These are phyloP conservation scores for Schrankia costaestrigalis DNA, from an alignment of 2,888 invertebrate genomes.

Conservation along the genomic window DNA sequence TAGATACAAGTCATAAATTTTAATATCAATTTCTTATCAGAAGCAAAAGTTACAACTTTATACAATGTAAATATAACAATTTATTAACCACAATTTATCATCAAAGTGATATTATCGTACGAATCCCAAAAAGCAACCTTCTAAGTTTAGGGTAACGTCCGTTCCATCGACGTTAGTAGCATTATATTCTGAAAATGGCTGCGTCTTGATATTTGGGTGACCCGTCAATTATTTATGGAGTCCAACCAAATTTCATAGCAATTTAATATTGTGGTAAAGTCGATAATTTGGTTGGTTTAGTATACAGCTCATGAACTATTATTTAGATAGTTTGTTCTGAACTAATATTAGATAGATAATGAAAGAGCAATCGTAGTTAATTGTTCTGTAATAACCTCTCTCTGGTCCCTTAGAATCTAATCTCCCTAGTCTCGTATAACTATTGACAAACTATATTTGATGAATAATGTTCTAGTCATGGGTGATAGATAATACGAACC, in stretches of 20 bases:
- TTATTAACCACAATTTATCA: too few species aligned
- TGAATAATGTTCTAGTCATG: too few species aligned
- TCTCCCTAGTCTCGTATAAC: not conserved
- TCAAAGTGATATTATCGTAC: not conserved
- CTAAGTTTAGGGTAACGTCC: not conserved
- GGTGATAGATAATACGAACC: too few species aligned
- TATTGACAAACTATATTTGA: not conserved
- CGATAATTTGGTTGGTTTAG: not conserved
- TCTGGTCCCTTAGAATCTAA: slow-evolving; percentile 9
- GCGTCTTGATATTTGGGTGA: not conserved
- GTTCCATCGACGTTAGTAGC: not conserved
- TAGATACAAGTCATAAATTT: too few species aligned
- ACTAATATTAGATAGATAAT: slow-evolving; percentile 22
- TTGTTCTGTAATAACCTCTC: slow-evolving; percentile 17
- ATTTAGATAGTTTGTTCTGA: slow-evolving; percentile 19
- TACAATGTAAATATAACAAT: too few species aligned
- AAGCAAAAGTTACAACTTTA: too few species aligned
- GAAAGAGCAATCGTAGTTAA: slow-evolving; percentile 18
- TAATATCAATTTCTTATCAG: too few species aligned
- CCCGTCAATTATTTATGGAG: slow-evolving; percentile 3
- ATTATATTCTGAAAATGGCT: not conserved
- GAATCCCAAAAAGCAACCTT: not conserved
- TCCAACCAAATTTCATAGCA: slow-evolving; percentile 1
- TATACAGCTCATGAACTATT: slow-evolving; percentile 11
- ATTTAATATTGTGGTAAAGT: slow-evolving; percentile 1